Base-by-base conservation (phyloP, 2,113 vertebrate species). In the Thalassoma bifasciatum region DNA sequence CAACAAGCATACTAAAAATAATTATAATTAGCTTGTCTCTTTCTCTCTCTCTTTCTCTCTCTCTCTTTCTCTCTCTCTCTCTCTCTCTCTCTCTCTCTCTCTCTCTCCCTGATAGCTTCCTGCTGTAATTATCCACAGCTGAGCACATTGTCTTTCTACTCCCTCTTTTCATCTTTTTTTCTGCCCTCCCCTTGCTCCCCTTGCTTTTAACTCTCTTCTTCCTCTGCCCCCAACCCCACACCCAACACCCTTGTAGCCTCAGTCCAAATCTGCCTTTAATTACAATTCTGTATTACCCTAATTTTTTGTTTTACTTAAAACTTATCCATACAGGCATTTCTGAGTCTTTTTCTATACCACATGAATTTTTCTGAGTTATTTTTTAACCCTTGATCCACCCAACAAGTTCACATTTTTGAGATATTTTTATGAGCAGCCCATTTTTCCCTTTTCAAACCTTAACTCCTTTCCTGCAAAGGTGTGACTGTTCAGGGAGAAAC, bases 1-100 rank as follows among this genome's bases (percentile, higher is more conserved):
- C 88, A 93, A 92, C 89, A 92, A 92, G 87, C 91, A 90, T 93
- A 92, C 90, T 92, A 93, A 93, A 94, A 93, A 94, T 93, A 93
- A 93, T 94, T 91, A 93, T 93, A 93, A 94, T 94, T 94, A 94
- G 91, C 92, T 89, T 90, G 94, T 93, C 93, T 93, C 87, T 88
- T 78, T 91, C 81, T 91, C 81, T n/a, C n/a, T n/a, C n/a, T n/a
- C n/a, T n/a, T n/a, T n/a, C n/a, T n/a, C n/a, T n/a, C n/a, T n/a
- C n/a, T n/a, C n/a, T n/a, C n/a, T n/a, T n/a, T n/a, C n/a, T n/a
- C n/a, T n/a, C n/a, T n/a, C n/a, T n/a, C n/a, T n/a, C n/a, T n/a
- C n/a, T n/a, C n/a, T n/a, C n/a, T n/a, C n/a, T n/a, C n/a, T n/a
- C n/a, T n/a, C n/a, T n/a, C n/a, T n/a, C n/a, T 78, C 63, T 88